A percentile compares a stretch with the other conserved stretches of the same genome.
Evolutionary conservation across 2,113 vertebrate genomes (phyloP).

Genomic region (Lepus americanus): DNA sequence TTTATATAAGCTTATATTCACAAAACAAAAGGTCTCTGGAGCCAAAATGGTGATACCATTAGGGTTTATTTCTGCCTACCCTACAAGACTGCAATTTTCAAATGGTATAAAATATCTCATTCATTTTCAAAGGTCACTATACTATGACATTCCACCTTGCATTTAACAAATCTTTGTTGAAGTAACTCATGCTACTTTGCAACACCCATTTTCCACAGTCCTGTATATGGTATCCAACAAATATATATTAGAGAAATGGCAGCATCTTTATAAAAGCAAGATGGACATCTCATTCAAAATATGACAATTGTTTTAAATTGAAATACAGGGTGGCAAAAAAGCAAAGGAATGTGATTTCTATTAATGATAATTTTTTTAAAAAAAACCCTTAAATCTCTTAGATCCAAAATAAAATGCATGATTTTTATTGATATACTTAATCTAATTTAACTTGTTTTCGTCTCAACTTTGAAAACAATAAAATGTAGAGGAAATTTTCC

Average conservation of each 20-base stretch:
- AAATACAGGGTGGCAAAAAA: neutral
- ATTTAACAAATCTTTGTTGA: neutral
- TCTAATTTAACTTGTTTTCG: neutral
- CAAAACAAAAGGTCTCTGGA: neutral
- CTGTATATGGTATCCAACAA: neutral
- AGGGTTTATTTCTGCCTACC: neutral
- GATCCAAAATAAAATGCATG: neutral
- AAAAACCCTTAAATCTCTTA: neutral
- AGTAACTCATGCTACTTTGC: neutral
- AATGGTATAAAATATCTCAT: neutral
- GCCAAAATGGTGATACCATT: neutral
- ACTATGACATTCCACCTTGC: neutral
- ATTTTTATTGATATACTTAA: neutral
- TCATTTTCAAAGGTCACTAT: neutral
- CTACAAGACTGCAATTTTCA: neutral
- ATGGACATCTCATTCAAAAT: conserved; percentile 34
- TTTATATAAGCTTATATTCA: neutral
- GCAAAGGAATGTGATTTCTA: neutral
- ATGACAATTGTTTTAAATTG: neutral
- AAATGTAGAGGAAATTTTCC: neutral
- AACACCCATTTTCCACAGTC: neutral
- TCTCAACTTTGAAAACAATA: conserved; percentile 20
- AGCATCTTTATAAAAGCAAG: conserved; percentile 5
- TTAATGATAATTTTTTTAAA: neutral
- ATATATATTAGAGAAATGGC: neutral